These are phyloP conservation scores for Gymnothorax reevesii DNA, from an alignment of 2,797 vertebrate genomes.

Conservation along the genomic window DNA sequence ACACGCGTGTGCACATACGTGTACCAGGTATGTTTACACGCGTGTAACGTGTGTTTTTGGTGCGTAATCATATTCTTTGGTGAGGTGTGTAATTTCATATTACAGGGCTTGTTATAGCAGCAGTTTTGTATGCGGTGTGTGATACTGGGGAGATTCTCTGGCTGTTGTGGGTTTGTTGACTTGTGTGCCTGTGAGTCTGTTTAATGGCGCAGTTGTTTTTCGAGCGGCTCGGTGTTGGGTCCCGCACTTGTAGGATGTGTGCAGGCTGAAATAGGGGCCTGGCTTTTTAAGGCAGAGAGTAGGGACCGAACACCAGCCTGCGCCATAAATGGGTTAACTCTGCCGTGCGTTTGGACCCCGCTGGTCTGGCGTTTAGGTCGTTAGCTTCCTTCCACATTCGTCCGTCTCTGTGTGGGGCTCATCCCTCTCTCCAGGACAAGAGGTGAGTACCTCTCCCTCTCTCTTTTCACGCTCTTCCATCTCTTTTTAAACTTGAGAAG, in stretches of 20 bases:
- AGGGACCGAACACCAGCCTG: neutral
- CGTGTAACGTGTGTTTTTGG: neutral
- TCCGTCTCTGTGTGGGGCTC: constrained; percentile 39
- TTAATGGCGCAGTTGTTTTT: neutral
- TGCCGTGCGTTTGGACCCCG: neutral
- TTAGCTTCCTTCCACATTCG: neutral
- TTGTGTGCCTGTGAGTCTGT: neutral
- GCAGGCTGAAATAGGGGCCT: neutral
- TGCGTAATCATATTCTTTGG: too few species aligned
- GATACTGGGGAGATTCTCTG: neutral
- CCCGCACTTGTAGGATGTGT: neutral
- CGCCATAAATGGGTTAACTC: neutral
- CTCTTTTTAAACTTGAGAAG: constrained; percentile 37
- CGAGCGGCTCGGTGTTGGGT: too few species aligned
- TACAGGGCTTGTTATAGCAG: neutral
- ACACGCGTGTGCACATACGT: constrained; percentile 34
- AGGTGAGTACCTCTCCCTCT: constrained; percentile 64
- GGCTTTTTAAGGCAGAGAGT: neutral
- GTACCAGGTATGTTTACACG: neutral
- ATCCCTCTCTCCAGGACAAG: constrained; percentile 43
- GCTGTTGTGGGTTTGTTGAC: neutral
- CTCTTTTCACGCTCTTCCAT: constrained; percentile 30
- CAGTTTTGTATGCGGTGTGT: neutral
- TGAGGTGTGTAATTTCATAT: neutral
- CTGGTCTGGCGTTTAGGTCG: constrained; percentile 1